Conservation (phyloP, 1,140 invertebrate species). For the Marisa cornuarietis region DNA sequence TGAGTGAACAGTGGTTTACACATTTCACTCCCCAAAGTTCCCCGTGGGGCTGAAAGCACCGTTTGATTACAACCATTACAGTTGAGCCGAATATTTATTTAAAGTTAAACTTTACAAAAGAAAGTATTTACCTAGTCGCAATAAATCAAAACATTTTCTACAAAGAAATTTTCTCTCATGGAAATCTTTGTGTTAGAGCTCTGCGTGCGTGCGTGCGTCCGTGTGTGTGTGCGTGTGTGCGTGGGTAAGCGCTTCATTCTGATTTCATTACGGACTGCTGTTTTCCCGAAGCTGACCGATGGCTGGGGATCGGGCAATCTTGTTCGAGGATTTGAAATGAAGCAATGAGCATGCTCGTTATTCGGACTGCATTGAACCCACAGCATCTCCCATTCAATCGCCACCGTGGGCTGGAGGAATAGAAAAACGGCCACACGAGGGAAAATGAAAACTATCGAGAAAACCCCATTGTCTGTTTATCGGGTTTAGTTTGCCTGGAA, state of each 20-base stretch:
- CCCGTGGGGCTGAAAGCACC: too few relatives aligned
- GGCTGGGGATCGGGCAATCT: conserved; percentile 13
- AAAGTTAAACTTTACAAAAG: too few relatives aligned
- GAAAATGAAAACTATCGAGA: conserved; percentile 19
- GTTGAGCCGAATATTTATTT: too few relatives aligned
- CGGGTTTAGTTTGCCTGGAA: conserved; percentile 14
- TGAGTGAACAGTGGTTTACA: too few relatives aligned
- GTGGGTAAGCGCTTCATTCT: background rate
- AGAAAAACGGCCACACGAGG: conserved; percentile 7
- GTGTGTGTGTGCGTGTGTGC: conserved; percentile 3
- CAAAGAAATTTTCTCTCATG: too few relatives aligned
- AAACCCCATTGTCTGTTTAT: conserved; percentile 27
- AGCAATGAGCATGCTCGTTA: conserved; percentile 19
- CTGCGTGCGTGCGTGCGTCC: background rate
- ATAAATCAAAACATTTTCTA: too few relatives aligned
- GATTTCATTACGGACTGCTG: too few relatives aligned
- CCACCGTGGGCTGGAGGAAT: background rate
- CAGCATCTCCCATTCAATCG: background rate
- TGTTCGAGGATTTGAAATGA: conserved; percentile 24
- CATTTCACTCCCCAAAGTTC: too few relatives aligned
- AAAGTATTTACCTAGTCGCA: too few relatives aligned
- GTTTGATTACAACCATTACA: too few relatives aligned
- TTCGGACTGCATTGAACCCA: conserved; percentile 11
- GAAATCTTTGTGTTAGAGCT: too few relatives aligned
- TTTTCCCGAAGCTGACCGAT: conserved; percentile 6